A percentile compares a stretch with the other conserved stretches of the same genome.
phyloP scores from a whole-genome alignment of 2,113 vertebrate genomes.

The Perognathus longimembris region DNA sequence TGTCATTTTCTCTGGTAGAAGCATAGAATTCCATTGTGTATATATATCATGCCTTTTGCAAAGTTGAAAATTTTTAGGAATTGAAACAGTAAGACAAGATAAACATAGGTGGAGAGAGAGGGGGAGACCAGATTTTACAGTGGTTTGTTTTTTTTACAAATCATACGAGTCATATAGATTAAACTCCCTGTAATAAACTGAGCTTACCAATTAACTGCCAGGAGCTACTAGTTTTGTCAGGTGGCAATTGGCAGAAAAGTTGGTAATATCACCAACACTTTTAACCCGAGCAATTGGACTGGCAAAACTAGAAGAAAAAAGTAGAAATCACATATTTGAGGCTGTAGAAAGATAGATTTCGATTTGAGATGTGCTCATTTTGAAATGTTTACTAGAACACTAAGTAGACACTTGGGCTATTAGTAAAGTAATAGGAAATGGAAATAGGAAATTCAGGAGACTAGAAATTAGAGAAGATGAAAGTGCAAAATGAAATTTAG shows the following conservation, averaged over 20 bases:
- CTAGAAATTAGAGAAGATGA: not conserved
- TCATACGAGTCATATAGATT: not conserved
- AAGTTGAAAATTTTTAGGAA: not conserved
- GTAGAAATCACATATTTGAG: not conserved
- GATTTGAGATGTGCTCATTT: not conserved
- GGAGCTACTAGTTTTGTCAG: not conserved
- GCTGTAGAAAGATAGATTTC: not conserved
- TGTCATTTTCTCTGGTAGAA: too few species aligned
- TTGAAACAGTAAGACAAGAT: not conserved
- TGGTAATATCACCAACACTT: not conserved
- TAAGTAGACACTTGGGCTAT: not conserved
- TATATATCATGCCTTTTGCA: too few species aligned
- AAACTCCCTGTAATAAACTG: not conserved
- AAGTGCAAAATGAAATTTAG: not conserved
- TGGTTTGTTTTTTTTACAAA: not conserved
- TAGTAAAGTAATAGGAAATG: not conserved
- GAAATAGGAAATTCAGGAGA: not conserved
- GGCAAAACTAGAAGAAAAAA: not conserved
- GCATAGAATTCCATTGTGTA: too few species aligned
- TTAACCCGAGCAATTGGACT: not conserved
- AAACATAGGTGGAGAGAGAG: not conserved
- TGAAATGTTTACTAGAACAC: not conserved
- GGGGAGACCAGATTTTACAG: not conserved
- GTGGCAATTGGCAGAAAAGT: not conserved
- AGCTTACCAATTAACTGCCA: not conserved